Conservation (phyloP, 2,888 invertebrate species). For the Platycheirus rosarum region DNA sequence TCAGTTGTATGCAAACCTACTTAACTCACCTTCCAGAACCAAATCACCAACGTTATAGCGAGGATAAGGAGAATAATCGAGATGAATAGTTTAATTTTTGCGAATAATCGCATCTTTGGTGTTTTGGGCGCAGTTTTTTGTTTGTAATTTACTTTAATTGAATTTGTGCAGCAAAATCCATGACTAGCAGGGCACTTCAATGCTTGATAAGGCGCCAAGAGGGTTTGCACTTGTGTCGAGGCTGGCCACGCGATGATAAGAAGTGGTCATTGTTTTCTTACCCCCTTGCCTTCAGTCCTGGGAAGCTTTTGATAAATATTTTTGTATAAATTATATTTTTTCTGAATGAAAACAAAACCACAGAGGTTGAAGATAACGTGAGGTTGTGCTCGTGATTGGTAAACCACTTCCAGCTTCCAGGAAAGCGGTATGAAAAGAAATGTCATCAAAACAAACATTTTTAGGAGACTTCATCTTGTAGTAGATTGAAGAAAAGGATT, state of each 20-base stretch:
- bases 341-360: no score
- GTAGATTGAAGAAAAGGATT: no score
- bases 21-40: conserved; percentile 46
- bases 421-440: no score
- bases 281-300: not conserved
- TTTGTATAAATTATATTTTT: no score
- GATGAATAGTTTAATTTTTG: conserved; percentile 49
- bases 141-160: not conserved
- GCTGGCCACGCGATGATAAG: not conserved
- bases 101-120: conserved; percentile 64
- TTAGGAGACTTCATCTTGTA: no score
- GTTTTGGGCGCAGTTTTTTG: conserved; percentile 3
- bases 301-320: no score
- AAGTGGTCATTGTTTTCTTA: not conserved
- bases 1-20: not conserved
- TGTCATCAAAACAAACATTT: no score
- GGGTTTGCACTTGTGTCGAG: not conserved
- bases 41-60: conserved; percentile 15
- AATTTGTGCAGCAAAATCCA: conserved; percentile 20
- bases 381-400: no score
- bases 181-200: conserved; percentile 10
- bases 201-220: not conserved
- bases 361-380: no score
- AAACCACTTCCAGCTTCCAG: no score
- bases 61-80: conserved; percentile 45